These are phyloP conservation scores for Hydrophis major DNA, from an alignment of 2,797 vertebrate genomes.

Conservation along the genomic window DNA sequence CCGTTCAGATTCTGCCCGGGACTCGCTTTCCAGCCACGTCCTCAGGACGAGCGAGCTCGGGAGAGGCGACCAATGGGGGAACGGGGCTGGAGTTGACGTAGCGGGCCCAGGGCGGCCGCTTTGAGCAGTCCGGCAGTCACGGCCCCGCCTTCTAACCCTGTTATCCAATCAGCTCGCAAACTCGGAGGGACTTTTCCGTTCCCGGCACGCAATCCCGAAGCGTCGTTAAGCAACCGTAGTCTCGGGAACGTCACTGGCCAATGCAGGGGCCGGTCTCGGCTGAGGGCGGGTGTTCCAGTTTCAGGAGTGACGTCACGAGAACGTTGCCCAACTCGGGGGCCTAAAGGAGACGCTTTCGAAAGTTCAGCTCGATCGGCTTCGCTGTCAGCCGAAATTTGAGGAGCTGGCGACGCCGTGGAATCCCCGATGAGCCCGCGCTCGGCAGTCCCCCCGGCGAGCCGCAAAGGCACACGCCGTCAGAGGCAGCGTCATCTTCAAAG, in stretches of 20 bases:
- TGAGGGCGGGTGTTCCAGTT: not conserved
- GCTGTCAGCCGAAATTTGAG: not conserved
- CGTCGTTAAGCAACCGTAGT: not conserved
- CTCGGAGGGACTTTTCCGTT: not conserved
- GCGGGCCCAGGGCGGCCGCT: no score
- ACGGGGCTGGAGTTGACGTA: not conserved
- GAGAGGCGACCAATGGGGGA: not conserved
- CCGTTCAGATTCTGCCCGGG: not conserved
- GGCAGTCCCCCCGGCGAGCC: not conserved
- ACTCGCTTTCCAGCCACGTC: slow-evolving; percentile 5
- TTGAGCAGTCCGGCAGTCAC: not conserved
- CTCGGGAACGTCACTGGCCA: not conserved
- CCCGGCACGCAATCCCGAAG: not conserved
- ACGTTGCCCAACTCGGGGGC: not conserved
- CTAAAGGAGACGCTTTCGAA: not conserved
- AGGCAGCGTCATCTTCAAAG: not conserved
- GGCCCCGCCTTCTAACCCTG: not conserved
- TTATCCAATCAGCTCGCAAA: not conserved
- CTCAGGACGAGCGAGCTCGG: not conserved
- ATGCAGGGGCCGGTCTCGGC: not conserved
- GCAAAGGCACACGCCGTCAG: not conserved
- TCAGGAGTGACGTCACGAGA: not conserved
- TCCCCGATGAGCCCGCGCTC: not conserved
- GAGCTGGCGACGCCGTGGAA: not conserved
- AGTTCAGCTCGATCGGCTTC: not conserved